Base-by-base conservation (phyloP, 2,888 invertebrate genomes). In the Onthophagus sagittarius region DNA sequence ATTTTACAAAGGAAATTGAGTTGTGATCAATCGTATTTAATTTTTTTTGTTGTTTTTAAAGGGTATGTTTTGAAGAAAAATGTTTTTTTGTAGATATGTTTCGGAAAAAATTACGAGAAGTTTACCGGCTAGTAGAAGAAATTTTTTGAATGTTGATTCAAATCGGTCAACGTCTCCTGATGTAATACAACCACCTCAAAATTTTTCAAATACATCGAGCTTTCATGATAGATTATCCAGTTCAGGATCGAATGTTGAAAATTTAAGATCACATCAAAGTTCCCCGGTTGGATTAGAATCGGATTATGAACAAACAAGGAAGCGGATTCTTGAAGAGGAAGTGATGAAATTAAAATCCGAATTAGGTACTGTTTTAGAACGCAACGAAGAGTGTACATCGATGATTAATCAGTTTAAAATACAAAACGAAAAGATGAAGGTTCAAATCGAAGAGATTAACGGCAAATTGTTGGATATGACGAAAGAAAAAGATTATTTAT, bases 371-470 rank as follows among this genome's bases (percentile, higher is more conserved):
- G 53, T 75, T 14, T 73, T 74, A 65, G 67, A 76, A 39, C 76
- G 74, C 13, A 76, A 77, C 70, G 33, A 71, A 9, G 23, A 23
- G 23, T 23, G 23, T 23, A 23, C 23, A 72, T 70, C 53, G 77
- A 73, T 74, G 70, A 75, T 74, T 3, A 75, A 77, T 63, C 75
- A 77, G n/a, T 70, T 77, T 14, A 76, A 76, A 71, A 64, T 72
- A 3, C 77, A 77, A 67, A 76, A 76, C 31, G 77, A 77, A 39
- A 70, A 75, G 14, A 15, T 77, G 15, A 72, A 71, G 15, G 23
- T 31, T 9, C 23, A 15, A 5, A 69, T 71, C 33, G 72, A 67
- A 32, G 70, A 73, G n/a, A 72, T 73, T 2, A 11, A 11, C 1
- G 70, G 65, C 4, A 73, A 76, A 39, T 32, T 78, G 62, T 14